Conservation (phyloP, 2,888 invertebrate species). For the Melangyna quadrimaculata region DNA sequence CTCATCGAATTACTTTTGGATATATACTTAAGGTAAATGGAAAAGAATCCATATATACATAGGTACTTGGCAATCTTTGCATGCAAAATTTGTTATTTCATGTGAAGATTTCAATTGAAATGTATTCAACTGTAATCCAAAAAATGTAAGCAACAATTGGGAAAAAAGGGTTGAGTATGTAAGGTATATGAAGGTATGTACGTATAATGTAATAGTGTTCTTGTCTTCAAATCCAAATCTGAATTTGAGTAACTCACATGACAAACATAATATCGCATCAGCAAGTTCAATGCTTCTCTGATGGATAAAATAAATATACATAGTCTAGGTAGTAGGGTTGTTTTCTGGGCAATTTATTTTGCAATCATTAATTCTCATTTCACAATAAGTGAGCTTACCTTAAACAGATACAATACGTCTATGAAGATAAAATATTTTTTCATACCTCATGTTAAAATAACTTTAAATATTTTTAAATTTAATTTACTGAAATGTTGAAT, state of each 20-base stretch:
- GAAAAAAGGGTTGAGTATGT: background rate
- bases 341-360: background rate
- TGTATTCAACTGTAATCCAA: slow-evolving; percentile 25
- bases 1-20: background rate
- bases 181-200: background rate
- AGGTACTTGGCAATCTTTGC: background rate
- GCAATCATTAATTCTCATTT: too few relatives aligned
- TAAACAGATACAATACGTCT: too few relatives aligned
- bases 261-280: background rate
- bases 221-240: slow-evolving; percentile 9
- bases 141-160: slow-evolving; percentile 16
- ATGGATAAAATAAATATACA: background rate
- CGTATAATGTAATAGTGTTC: background rate
- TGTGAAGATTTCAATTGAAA: slow-evolving; percentile 12
- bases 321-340: background rate
- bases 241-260: background rate
- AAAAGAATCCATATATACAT: background rate
- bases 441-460: too few relatives aligned
- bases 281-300: background rate
- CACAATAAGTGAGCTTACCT: too few relatives aligned
- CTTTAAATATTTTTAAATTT: too few relatives aligned
- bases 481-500: too few relatives aligned
- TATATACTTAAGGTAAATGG: background rate
- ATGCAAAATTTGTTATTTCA: slow-evolving; percentile 21
- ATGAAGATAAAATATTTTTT: too few relatives aligned